Evolutionary conservation across 2,113 vertebrate genomes (phyloP), one percentile per base, ranked within the genome.

Genomic region (Menura novaehollandiae): DNA sequence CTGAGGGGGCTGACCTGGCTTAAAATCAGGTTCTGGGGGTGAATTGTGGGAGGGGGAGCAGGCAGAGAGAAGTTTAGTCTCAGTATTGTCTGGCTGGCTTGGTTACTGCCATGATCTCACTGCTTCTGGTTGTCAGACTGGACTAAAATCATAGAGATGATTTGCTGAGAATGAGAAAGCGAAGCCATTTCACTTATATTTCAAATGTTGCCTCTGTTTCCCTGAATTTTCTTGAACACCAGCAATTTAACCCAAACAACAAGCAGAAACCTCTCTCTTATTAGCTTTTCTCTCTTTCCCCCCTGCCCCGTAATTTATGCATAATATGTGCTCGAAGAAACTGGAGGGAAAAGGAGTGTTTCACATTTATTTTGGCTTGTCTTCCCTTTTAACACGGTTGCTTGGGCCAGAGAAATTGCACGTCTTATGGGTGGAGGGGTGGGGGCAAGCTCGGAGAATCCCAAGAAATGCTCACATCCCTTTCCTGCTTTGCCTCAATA

Each of bases 41-140:
- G 46, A 47, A 15, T 2, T 47, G 53, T 73, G 63, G 44, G 33
- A 9, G 11, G 21, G 84, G 35, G 69, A 73, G 18, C 77, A 10
- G 63, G 58, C 63, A 56, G 71, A 37, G 56, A 49, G 77, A 67
- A 74, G 84, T 95, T 95, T 67, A 79, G 91, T 73, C 91, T 89
- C 87, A 17, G 93, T 75, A 32, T 89, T 94, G 95, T 91, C 94
- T 95, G 89, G 91, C 95, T 95, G 91, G 93, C 86, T 78, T 85
- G 89, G 89, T 95, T 95, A 91, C 84, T 95, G 95, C 71, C 81
- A 73, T 79, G 87, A 95, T 85, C 93, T 94, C 95, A 85, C 85
- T 96, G 95, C 94, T 95, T 8, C 91, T 93, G 93, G 46, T 93
- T 83, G 89, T 96, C 91, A 94, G 94, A 85, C 84, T 49, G 81